phyloP scores from a whole-genome alignment of 23 tunicate species.

The Styela clava region DNA sequence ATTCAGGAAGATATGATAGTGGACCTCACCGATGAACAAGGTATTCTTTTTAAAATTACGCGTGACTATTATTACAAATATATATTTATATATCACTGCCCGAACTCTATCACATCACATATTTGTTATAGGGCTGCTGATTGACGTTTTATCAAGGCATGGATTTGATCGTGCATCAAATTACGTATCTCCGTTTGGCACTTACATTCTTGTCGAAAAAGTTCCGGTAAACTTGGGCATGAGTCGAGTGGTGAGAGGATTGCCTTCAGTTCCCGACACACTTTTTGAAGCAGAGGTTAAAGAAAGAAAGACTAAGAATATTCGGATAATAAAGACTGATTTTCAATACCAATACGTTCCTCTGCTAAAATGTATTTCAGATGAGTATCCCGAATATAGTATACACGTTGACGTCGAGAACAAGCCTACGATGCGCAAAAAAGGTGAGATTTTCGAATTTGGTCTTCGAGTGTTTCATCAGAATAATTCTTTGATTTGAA shows the following conservation, averaged over 20 bases:
- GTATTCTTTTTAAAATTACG: slow-evolving; percentile 15
- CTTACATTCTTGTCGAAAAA: slow-evolving; percentile 59
- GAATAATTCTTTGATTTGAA: too few relatives aligned
- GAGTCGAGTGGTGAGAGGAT: slow-evolving; percentile 2
- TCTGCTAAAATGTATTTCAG: not conserved
- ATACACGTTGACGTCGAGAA: slow-evolving; percentile 9
- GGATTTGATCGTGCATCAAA: slow-evolving; percentile 21
- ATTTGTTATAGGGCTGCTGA: not conserved
- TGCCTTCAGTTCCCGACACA: not conserved
- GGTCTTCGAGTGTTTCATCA: too few relatives aligned
- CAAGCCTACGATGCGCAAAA: not conserved
- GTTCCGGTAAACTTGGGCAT: slow-evolving; percentile 22
- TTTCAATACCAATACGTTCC: slow-evolving; percentile 31
- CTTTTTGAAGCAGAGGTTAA: slow-evolving; percentile 15
- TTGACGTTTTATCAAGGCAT: slow-evolving; percentile 5
- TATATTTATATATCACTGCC: not conserved
- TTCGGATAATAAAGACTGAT: slow-evolving; percentile 5
- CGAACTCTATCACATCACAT: not conserved
- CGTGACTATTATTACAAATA: not conserved
- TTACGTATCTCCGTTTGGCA: slow-evolving; percentile 22
- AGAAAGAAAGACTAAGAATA: not conserved
- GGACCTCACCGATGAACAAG: slow-evolving; percentile 76
- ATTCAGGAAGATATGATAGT: slow-evolving; percentile 22
- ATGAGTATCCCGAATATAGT: not conserved
- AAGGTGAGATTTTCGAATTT: too few relatives aligned